Percentiles rank a stretch among this genome's conserved stretches.
These are phyloP conservation scores for Carpatolechia fugitivella DNA, from an alignment of 2,888 invertebrate species.

Conservation along the genomic window DNA sequence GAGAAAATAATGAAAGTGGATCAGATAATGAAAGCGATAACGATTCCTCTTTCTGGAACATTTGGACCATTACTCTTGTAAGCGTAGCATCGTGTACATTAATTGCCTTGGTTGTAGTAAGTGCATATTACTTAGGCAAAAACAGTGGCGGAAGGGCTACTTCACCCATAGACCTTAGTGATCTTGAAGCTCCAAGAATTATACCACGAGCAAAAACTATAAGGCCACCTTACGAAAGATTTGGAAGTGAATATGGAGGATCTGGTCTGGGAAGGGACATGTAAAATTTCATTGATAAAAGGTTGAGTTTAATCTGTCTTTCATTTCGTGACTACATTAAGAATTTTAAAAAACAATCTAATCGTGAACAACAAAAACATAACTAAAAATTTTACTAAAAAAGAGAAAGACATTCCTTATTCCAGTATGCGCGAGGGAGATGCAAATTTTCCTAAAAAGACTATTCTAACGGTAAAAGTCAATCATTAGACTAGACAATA, in stretches of 20 bases:
- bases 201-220: neutral
- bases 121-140: constrained; percentile 37
- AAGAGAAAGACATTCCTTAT: no score
- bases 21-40: neutral
- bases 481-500: no score
- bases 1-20: no score
- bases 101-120: constrained; percentile 26
- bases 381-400: no score
- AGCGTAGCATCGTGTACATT: constrained; percentile 25
- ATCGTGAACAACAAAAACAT: no score
- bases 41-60: constrained; percentile 29
- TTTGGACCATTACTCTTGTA: constrained; percentile 34
- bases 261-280: neutral
- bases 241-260: constrained; percentile 4
- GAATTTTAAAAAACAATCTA: no score
- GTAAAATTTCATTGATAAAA: no score
- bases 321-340: no score
- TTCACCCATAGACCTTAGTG: constrained; percentile 19
- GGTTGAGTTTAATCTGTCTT: no score
- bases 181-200: constrained; percentile 26
- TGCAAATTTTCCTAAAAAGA: no score
- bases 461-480: no score
- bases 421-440: no score
- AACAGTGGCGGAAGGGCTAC: constrained; percentile 16
- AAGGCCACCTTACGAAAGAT: neutral